Evolutionary conservation across 2,113 vertebrate genomes (phyloP), one percentile per base, ranked within the genome.

Genomic region (Microtus montanus): DNA sequence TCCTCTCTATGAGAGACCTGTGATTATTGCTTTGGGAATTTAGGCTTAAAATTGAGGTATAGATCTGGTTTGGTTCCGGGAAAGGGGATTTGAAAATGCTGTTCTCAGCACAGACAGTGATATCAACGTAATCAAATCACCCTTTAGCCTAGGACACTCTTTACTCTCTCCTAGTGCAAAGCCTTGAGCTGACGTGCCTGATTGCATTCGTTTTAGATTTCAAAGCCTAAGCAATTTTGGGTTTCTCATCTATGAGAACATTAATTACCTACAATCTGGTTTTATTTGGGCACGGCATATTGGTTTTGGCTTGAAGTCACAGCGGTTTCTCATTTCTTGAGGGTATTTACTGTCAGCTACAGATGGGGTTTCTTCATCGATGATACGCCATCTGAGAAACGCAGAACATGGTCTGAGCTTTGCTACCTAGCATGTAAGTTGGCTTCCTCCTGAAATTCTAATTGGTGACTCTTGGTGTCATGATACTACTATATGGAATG

Each of bases 241-340:
- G 44, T 41, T 90, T 87, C 87, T 33, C 11, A 35, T 90, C 84
- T 35, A n/a, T 93, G 30, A 70, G 89, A 94, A 88, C 68, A 71
- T 94, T 90, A 91, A 87, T 92, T 95, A 91, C 87, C 87, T 91
- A 70, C 35, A 90, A 30, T 88, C 75, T 93, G 66, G 91, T 95
- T 96, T 87, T 82, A 92, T 94, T 87, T 90, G 70, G 49, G 8
- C 30, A 19, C 2, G 71, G 80, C 33, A 96, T 97, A 87, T 95
- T 73, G 80, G 95, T 66, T 93, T 94, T 82, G 91, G 71, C 87
- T 92, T 92, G 89, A n/a, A 38, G 44, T 68, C 47, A 92, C 71
- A 74, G 49, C 70, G 33, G 63, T 84, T 96, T 95, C 92, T 95
- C 44, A 44, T 95, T 96, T 97, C 85, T 94, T 88, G 78, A 78